phyloP scores from a whole-genome alignment of 2,797 vertebrate genomes.

The Scyliorhinus canicula region DNA sequence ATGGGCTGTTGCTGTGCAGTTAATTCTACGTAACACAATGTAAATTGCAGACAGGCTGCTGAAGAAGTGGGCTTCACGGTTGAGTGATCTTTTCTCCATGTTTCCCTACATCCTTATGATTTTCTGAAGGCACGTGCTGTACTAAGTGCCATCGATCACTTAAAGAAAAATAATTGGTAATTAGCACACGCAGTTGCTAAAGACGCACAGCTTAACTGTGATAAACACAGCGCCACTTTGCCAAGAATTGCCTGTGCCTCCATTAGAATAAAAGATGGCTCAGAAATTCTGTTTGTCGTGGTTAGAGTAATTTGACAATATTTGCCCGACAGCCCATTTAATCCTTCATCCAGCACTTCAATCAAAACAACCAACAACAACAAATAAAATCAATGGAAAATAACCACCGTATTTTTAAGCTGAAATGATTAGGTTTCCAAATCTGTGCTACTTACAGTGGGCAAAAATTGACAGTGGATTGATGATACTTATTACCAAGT shows the following conservation, averaged over 20 bases:
- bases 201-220: not conserved
- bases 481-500: not conserved
- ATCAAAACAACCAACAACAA: not conserved
- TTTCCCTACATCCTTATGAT: not conserved
- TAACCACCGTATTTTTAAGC: not conserved
- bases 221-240: not conserved
- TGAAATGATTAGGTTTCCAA: not conserved
- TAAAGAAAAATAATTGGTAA: not conserved
- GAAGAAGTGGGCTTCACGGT: not conserved
- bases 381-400: too few species aligned
- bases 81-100: not conserved
- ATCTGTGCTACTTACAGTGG: not conserved
- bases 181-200: conserved; percentile 14
- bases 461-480: not conserved
- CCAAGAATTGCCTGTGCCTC: not conserved
- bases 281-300: not conserved
- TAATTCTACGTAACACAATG: not conserved
- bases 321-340: not conserved
- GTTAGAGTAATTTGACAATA: not conserved
- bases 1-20: not conserved
- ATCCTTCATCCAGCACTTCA: not conserved
- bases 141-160: not conserved
- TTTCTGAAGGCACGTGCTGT: not conserved
- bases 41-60: not conserved
- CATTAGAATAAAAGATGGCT: not conserved